Percentiles rank a stretch among this genome's conserved stretches.
These are phyloP conservation scores for Ochotona princeps DNA, from an alignment of 2,113 vertebrate genomes.

Conservation along the genomic window DNA sequence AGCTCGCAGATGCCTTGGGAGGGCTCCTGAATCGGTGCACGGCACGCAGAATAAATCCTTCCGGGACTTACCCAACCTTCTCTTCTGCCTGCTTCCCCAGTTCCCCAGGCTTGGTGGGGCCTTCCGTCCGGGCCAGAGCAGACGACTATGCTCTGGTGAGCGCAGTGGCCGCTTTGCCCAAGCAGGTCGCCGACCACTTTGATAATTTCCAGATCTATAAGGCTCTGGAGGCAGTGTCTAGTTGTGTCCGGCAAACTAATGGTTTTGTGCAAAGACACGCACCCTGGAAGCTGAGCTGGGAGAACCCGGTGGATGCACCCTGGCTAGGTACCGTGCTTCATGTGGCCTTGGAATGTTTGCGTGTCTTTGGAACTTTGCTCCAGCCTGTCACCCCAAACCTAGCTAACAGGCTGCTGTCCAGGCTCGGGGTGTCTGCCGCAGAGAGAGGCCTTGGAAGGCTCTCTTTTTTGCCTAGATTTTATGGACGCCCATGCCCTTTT, in stretches of 20 bases:
- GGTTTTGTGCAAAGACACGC: conserved; percentile 94
- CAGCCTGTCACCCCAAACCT: conserved; percentile 91
- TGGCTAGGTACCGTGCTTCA: conserved; percentile 94
- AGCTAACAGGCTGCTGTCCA: conserved; percentile 90
- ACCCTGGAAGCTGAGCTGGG: conserved; percentile 92
- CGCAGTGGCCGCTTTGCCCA: conserved; percentile 85
- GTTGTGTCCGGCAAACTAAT: conserved; percentile 92
- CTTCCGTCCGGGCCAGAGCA: conserved; percentile 73
- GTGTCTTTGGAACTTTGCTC: conserved; percentile 92
- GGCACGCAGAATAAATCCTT: conserved; percentile 91
- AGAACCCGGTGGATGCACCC: conserved; percentile 80
- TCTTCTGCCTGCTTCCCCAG: conserved; percentile 88
- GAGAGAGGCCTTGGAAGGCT: conserved; percentile 88
- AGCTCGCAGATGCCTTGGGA: conserved; percentile 94
- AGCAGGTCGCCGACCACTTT: conserved; percentile 86
- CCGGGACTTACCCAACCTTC: conserved; percentile 90
- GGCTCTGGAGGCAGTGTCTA: conserved; percentile 91
- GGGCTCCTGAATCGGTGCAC: conserved; percentile 96
- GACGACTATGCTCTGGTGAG: conserved; percentile 92
- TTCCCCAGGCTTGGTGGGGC: background rate
- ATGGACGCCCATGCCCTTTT: conserved; percentile 87
- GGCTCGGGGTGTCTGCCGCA: conserved; percentile 87
- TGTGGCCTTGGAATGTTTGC: conserved; percentile 92
- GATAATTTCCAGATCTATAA: conserved; percentile 92
- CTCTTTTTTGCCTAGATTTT: conserved; percentile 87